A percentile compares a stretch with the other conserved stretches of the same genome.
phyloP scores from a whole-genome alignment of 2,888 invertebrate genomes.

The Drymonia ruficornis region DNA sequence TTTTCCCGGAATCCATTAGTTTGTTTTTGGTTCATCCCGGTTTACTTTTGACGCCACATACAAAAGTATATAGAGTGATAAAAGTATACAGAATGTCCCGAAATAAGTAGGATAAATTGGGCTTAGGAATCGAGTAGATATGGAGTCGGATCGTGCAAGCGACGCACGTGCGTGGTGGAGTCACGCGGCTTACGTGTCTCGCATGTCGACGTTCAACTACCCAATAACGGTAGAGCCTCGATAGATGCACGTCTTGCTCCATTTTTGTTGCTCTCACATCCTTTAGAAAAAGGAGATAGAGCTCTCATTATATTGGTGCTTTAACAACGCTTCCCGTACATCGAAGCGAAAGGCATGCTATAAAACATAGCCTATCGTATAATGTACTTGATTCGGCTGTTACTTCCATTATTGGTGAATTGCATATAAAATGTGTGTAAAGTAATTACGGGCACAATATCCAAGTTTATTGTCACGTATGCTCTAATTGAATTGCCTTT shows the following conservation, averaged over 20 bases:
- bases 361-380: slow-evolving; percentile 33
- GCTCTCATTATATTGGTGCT: slow-evolving; percentile 45
- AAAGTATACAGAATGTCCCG: slow-evolving; percentile 52
- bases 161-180: slow-evolving; percentile 65
- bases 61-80: slow-evolving; percentile 47
- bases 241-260: slow-evolving; percentile 31
- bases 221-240: slow-evolving; percentile 53
- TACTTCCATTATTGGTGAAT: neutral
- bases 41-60: slow-evolving; percentile 46
- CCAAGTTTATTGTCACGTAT: too few relatives aligned
- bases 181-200: slow-evolving; percentile 63
- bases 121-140: slow-evolving; percentile 61
- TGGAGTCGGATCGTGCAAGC: slow-evolving; percentile 54
- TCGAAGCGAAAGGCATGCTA: slow-evolving; percentile 43
- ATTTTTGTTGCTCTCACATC: slow-evolving; percentile 25
- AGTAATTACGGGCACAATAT: too few relatives aligned
- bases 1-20: slow-evolving; percentile 52
- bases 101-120: slow-evolving; percentile 69
- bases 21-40: slow-evolving; percentile 40
- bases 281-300: slow-evolving; percentile 21
- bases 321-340: slow-evolving; percentile 43
- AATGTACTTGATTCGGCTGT: slow-evolving; percentile 20
- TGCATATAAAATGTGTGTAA: neutral
- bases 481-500: too few relatives aligned
- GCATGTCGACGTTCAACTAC: slow-evolving; percentile 51